A percentile compares a stretch with the other conserved stretches of the same genome.
Evolutionary conservation across 2,113 vertebrate species (phyloP).

Genomic region (Epinephelus moara): DNA sequence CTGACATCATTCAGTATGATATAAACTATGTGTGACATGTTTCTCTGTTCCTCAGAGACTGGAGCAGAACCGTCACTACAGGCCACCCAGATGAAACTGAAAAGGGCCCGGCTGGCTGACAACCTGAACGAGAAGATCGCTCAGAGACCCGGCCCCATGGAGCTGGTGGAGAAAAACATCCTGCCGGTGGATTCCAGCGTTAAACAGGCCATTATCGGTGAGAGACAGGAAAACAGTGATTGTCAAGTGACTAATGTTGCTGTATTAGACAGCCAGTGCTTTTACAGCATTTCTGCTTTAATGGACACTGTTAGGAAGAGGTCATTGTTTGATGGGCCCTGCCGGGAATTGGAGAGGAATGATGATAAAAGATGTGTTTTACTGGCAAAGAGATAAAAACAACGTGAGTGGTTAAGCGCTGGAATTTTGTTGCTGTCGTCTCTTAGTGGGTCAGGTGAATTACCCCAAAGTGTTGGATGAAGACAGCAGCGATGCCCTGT

Average conservation of each 20-base stretch:
- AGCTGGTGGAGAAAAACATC: slow-evolving; percentile 98
- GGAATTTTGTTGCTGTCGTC: neutral
- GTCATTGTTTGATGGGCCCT: neutral
- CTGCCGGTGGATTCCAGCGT: slow-evolving; percentile 94
- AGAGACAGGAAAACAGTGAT: slow-evolving; percentile 52
- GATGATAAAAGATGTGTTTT: neutral
- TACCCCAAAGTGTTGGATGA: slow-evolving; percentile 94
- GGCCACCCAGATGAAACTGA: slow-evolving; percentile 97
- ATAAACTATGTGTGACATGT: neutral
- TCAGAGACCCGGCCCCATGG: slow-evolving; percentile 96
- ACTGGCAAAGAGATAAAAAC: neutral
- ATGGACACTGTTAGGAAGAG: too few relatives aligned
- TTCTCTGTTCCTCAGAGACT: slow-evolving; percentile 85
- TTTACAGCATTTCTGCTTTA: neutral
- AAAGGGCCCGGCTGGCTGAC: slow-evolving; percentile 95
- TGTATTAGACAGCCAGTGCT: neutral
- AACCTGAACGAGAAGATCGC: slow-evolving; percentile 99
- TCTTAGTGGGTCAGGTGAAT: slow-evolving; percentile 88
- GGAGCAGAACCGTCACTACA: slow-evolving; percentile 96
- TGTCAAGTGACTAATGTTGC: neutral
- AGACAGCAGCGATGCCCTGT: slow-evolving; percentile 95
- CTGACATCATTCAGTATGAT: neutral
- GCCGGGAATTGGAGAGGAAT: neutral
- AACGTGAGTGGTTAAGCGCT: neutral
- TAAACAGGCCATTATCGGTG: slow-evolving; percentile 97